Base-by-base conservation (phyloP, 2,797 vertebrate genomes). In the Brotula barbata region DNA sequence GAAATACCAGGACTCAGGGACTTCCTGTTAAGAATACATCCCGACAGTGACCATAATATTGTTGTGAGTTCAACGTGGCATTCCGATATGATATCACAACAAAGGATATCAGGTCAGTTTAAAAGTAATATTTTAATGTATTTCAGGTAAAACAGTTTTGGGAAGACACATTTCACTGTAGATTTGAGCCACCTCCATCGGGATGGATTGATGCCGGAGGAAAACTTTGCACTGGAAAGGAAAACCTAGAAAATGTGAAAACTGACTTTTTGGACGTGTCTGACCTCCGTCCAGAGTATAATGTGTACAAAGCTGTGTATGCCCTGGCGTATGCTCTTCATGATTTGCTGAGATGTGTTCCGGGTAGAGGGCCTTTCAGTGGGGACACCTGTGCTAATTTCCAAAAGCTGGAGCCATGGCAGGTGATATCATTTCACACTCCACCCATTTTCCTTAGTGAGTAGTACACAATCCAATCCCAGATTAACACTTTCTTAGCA, bases 291-390 rank as follows among this genome's bases (percentile, higher is more conserved):
- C 68, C 79, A 16, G 84, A 85, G 37, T 83, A 85, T 40, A 85
- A 85, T 56, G 28, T 82, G 15, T 82, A 81, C 56, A 85, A 85
- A n/a, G 89, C 90, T 20, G 90, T 92, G 36, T 90, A 90, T 67
- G 84, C 89, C 6, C 64, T 90, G 15, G 90, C 87, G 0, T 55
- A 90, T 46, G 85, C 88, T 0, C 71, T 92, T 4, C 54, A 92
- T 65, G 68, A 82, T 2, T 64, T 90, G 43, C 49, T 87, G 37
- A 49, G 20, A 9, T 91, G 89, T 76, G 63, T 78, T 20, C 72
- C 81, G 2, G 87, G 80, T 0, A 81, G 53, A 64, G 89, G 87
- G 12, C 87, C 89, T 46, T 89, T 89, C 64, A 55, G 9, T 8
- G 71, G 60, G 7, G 11, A 78, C 25, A 79, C 74, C 68, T 91